These are phyloP conservation scores for Eptesicus fuscus DNA, from an alignment of 2,113 vertebrate species.

Conservation along the genomic window DNA sequence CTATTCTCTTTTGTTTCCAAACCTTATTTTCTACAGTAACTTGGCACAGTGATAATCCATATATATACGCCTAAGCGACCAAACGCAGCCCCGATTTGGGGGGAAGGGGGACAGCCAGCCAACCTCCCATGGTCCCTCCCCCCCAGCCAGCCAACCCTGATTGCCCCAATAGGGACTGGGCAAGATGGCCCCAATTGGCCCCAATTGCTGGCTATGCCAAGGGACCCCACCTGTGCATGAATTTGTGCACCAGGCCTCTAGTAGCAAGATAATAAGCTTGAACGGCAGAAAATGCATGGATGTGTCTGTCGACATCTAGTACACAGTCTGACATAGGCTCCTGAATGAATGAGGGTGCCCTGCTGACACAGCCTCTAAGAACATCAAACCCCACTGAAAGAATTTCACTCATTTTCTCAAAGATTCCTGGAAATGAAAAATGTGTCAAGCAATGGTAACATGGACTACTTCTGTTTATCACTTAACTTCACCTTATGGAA, in stretches of 20 bases:
- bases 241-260: too few species aligned
- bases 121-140: too few species aligned
- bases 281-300: not conserved
- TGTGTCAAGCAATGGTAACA: not conserved
- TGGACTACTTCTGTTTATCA: not conserved
- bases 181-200: too few species aligned
- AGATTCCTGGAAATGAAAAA: not conserved
- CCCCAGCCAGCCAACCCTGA: too few species aligned
- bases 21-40: not conserved
- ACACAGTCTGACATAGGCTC: not conserved
- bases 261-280: not conserved
- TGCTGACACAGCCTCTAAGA: not conserved
- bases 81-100: too few species aligned
- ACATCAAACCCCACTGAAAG: not conserved
- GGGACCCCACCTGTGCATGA: too few species aligned
- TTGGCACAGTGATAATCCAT: not conserved
- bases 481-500: not conserved
- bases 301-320: not conserved
- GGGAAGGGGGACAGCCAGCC: too few species aligned
- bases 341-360: not conserved
- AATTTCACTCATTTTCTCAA: not conserved
- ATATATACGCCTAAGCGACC: too few species aligned
- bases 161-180: too few species aligned
- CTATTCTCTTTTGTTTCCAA: not conserved
- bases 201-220: fast-evolving